Percentiles rank a stretch among this genome's conserved stretches.
Conservation (phyloP, 2,888 invertebrate genomes). For the Oxycera nigricornis region DNA sequence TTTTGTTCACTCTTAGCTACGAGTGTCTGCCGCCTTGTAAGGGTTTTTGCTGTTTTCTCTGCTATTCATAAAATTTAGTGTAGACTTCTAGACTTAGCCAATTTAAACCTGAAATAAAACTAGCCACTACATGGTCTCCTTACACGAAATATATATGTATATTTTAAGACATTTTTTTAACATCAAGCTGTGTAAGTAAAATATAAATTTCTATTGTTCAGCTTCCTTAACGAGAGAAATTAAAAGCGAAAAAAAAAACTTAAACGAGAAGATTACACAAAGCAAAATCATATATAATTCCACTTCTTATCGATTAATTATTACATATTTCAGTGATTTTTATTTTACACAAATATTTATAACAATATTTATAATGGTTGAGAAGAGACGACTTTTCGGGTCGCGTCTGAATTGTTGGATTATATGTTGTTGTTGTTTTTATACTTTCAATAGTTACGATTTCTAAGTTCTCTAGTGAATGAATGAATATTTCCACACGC, state of each 20-base stretch:
- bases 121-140: no score
- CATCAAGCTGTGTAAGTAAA: not conserved
- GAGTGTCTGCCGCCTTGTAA: no score
- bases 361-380: conserved; percentile 18
- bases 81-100: no score
- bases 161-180: no score
- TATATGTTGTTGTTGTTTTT: not conserved
- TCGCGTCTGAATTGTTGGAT: not conserved
- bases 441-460: not conserved
- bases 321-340: not conserved
- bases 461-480: not conserved
- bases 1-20: no score
- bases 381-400: not conserved
- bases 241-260: not conserved
- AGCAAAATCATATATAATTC: not conserved
- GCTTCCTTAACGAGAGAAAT: not conserved
- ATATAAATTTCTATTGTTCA: not conserved
- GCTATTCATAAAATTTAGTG: no score
- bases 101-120: no score
- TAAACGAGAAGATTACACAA: not conserved
- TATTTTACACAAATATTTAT: conserved; percentile 33
- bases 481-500: no score
- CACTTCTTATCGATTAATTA: not conserved
- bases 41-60: no score
- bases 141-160: no score